Conservation (phyloP, 2,888 invertebrate species). For the Micoletzkya japonica region DNA sequence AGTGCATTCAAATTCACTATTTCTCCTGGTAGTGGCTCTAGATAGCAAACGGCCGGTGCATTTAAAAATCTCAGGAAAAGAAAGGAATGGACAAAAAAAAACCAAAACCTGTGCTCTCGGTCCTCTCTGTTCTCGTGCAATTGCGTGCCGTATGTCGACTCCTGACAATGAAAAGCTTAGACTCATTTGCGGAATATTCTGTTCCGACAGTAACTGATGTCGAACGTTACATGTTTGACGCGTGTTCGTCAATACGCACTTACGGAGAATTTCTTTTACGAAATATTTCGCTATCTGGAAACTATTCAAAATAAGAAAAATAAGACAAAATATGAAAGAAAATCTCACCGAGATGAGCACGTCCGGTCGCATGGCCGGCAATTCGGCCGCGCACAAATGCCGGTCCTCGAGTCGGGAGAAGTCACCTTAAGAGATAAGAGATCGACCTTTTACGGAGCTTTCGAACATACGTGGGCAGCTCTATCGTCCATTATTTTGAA, state of each 20-base stretch:
- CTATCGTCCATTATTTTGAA: too few relatives aligned
- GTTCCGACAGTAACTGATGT: too few relatives aligned
- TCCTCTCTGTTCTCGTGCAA: conserved; percentile 98
- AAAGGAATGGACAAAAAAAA: background rate
- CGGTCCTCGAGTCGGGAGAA: conserved; percentile 97
- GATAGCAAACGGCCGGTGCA: background rate
- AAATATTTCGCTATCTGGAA: too few relatives aligned
- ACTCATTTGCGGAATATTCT: conserved; percentile 31
- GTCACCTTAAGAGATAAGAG: conserved; percentile 80
- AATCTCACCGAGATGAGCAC: conserved; percentile 85
- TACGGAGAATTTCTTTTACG: too few relatives aligned
- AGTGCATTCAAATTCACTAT: background rate
- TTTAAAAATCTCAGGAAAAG: background rate
- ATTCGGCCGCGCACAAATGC: conserved; percentile 98
- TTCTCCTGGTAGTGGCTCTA: background rate
- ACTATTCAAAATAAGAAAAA: too few relatives aligned
- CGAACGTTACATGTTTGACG: too few relatives aligned
- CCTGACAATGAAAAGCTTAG: conserved; percentile 74
- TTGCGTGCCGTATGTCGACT: conserved; percentile 98
- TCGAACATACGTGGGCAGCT: background rate
- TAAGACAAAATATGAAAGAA: too few relatives aligned
- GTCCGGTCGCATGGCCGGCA: conserved; percentile 92
- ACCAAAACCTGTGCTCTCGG: conserved; percentile 79
- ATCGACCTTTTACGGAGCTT: background rate
- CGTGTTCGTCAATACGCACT: too few relatives aligned